A percentile compares a stretch with the other conserved stretches of the same genome.
Conservation (phyloP, 2,113 vertebrate genomes). For the Malurus cyaneus region DNA sequence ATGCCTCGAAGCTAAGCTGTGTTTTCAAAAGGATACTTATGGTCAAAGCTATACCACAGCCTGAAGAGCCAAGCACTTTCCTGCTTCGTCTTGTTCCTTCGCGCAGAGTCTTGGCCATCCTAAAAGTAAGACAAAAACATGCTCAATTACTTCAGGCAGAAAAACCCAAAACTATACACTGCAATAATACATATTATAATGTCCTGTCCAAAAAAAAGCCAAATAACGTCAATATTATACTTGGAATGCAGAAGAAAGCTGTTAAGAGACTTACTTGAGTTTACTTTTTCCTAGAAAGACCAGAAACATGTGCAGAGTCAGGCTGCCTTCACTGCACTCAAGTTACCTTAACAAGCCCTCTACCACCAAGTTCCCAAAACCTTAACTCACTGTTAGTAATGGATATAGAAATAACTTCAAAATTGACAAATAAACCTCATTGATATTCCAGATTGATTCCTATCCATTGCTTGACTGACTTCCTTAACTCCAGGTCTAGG, state of each 20-base stretch:
- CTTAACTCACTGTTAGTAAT: background rate
- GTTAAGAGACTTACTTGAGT: background rate
- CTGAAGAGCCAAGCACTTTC: slow-evolving; percentile 98
- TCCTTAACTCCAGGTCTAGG: background rate
- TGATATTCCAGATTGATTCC: background rate
- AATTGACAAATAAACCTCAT: background rate
- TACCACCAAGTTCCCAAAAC: background rate
- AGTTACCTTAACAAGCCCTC: background rate
- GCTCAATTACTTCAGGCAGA: background rate
- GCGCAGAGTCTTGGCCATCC: slow-evolving; percentile 75
- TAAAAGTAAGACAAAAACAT: slow-evolving; percentile 47
- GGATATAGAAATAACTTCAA: background rate
- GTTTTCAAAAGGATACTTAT: slow-evolving; percentile 94
- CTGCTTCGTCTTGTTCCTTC: slow-evolving; percentile 89
- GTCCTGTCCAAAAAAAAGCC: background rate
- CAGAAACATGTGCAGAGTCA: background rate
- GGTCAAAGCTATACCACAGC: slow-evolving; percentile 97
- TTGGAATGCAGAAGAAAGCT: background rate
- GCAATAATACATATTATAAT: background rate
- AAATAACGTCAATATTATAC: background rate
- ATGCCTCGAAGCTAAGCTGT: background rate
- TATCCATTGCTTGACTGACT: background rate
- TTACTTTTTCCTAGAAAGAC: background rate
- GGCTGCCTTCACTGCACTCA: background rate
- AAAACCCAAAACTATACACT: background rate